These are phyloP conservation scores for Acanthopleura granulata DNA, from an alignment of 2,888 invertebrate genomes.

Conservation along the genomic window DNA sequence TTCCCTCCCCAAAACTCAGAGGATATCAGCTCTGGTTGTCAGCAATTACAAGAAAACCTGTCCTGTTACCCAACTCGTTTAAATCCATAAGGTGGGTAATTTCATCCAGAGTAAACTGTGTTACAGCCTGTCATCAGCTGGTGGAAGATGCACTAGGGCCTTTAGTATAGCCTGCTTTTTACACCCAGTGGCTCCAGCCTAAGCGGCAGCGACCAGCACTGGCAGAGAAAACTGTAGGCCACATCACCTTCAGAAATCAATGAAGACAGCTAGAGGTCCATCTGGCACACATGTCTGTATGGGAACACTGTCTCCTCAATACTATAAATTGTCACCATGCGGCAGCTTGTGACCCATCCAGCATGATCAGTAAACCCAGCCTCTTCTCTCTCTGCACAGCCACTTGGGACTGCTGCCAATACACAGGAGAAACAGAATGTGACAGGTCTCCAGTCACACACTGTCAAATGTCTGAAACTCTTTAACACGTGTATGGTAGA, in stretches of 20 bases:
- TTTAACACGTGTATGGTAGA: too few relatives aligned
- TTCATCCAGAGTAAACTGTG: conserved; percentile 1
- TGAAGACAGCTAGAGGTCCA: conserved; percentile 10
- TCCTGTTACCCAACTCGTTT: not conserved
- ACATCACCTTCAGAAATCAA: conserved; percentile 1
- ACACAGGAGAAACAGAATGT: too few relatives aligned
- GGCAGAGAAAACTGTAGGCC: not conserved
- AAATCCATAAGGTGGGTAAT: too few relatives aligned
- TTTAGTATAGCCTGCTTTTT: too few relatives aligned
- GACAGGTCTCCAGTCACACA: too few relatives aligned
- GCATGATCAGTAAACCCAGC: not conserved
- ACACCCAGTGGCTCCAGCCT: too few relatives aligned
- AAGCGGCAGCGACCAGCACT: not conserved
- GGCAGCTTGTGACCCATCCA: not conserved
- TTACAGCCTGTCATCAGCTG: not conserved
- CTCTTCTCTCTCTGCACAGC: too few relatives aligned
- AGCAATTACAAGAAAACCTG: not conserved
- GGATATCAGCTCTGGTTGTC: not conserved
- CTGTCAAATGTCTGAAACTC: too few relatives aligned
- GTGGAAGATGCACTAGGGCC: too few relatives aligned
- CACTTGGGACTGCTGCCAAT: too few relatives aligned
- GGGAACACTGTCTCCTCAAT: not conserved
- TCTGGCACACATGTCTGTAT: conserved; percentile 10
- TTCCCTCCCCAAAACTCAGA: not conserved
- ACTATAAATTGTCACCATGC: not conserved